Percentiles rank a stretch among this genome's conserved stretches.
Conservation (phyloP, 2,888 invertebrate species). For the Neoscelio sp. region DNA sequence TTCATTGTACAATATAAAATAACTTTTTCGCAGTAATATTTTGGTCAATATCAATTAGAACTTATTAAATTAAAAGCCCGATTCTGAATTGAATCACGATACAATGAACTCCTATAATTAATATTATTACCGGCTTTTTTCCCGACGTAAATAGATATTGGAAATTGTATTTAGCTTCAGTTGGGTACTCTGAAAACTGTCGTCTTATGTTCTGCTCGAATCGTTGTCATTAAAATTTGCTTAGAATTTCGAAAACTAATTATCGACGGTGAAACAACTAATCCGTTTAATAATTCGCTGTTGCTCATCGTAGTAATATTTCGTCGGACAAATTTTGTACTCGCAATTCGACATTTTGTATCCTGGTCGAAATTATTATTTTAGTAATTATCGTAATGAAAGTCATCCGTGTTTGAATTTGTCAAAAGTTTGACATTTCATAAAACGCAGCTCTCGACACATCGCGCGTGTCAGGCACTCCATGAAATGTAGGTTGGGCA, state of each 20-base stretch:
- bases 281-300: not conserved
- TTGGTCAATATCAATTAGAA: too few species aligned
- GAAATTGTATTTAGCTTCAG: too few species aligned
- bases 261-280: slow-evolving; percentile 1
- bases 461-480: slow-evolving; percentile 65
- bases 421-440: slow-evolving; percentile 66
- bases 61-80: too few species aligned
- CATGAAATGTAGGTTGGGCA: slow-evolving; percentile 65
- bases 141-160: too few species aligned
- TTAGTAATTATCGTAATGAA: slow-evolving; percentile 65
- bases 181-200: too few species aligned
- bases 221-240: too few species aligned
- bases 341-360: slow-evolving; percentile 44
- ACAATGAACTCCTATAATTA: too few species aligned
- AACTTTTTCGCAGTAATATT: too few species aligned
- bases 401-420: slow-evolving; percentile 60
- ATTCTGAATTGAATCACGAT: too few species aligned
- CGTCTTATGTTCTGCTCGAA: too few species aligned
- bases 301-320: slow-evolving; percentile 13
- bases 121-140: too few species aligned
- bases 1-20: too few species aligned
- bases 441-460: slow-evolving; percentile 65
- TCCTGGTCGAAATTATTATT: slow-evolving; percentile 48
- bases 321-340: slow-evolving; percentile 17
- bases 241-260: slow-evolving; percentile 11